These are phyloP conservation scores for Odocoileus hemionus DNA, from an alignment of 2,113 vertebrate genomes.

Conservation along the genomic window DNA sequence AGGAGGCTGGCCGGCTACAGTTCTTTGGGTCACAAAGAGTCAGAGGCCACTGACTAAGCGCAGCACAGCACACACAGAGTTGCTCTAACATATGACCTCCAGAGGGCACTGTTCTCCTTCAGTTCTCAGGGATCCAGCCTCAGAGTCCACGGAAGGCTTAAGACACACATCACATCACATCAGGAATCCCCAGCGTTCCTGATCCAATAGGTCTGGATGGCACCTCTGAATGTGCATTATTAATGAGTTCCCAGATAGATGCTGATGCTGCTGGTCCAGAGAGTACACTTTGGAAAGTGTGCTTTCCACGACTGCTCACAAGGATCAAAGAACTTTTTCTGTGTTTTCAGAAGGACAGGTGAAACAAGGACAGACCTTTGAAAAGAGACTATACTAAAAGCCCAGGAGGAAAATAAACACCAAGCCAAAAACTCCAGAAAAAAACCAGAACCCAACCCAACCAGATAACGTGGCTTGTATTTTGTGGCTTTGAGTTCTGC, in stretches of 20 bases:
- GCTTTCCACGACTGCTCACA: not conserved
- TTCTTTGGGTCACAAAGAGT: not conserved
- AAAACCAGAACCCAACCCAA: not conserved
- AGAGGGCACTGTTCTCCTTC: constrained; percentile 26
- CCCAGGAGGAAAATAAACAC: not conserved
- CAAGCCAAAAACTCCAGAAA: not conserved
- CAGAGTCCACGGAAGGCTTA: not conserved
- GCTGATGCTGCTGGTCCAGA: not conserved
- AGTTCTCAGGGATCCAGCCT: not conserved
- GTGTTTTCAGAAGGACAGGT: not conserved
- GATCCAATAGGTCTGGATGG: no score
- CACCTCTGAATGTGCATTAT: not conserved
- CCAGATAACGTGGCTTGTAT: not conserved
- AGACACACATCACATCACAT: fast-evolving
- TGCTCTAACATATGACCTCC: not conserved
- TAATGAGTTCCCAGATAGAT: not conserved
- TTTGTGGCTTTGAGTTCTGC: not conserved
- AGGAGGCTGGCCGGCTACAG: not conserved
- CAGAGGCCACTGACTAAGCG: not conserved
- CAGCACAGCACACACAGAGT: not conserved
- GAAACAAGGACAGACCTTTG: not conserved
- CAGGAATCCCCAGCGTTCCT: not conserved
- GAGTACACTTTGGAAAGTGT: not conserved
- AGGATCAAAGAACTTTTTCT: not conserved
- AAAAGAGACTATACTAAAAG: not conserved